Percentiles rank a stretch among this genome's conserved stretches.
Conservation (phyloP, 2,113 vertebrate species). For the Melierax canorus region DNA sequence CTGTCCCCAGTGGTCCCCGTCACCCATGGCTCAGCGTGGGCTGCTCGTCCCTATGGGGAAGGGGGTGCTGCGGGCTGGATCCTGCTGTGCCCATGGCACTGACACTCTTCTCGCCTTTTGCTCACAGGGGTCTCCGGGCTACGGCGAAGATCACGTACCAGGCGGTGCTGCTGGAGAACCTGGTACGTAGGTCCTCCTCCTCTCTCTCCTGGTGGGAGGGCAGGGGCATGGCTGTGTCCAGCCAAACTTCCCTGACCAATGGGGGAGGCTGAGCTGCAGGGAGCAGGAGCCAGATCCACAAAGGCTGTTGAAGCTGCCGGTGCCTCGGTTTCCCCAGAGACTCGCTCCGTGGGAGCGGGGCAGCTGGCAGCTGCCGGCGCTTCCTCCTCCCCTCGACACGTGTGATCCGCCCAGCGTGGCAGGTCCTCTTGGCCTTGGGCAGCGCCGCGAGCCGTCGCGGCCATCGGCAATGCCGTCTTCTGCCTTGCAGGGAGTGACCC, state of each 20-base stretch:
- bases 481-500: slow-evolving; percentile 82
- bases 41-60: fast-evolving
- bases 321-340: neutral
- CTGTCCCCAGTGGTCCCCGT: neutral
- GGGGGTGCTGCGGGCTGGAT: fast-evolving
- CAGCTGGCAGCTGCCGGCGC: fast-evolving
- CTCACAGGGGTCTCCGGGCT: slow-evolving; percentile 82
- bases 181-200: slow-evolving; percentile 62
- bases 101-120: neutral
- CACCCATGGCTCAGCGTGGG: fast-evolving
- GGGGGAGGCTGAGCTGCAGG: neutral
- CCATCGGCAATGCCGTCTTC: neutral
- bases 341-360: fast-evolving
- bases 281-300: neutral
- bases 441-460: fast-evolving
- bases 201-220: neutral
- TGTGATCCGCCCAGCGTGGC: fast-evolving
- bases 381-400: neutral
- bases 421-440: neutral
- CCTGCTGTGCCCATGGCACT: neutral
- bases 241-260: fast-evolving
- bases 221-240: neutral
- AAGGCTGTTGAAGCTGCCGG: neutral
- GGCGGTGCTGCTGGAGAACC: slow-evolving; percentile 84
- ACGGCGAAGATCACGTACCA: slow-evolving; percentile 89